Evolutionary conservation across 2,888 invertebrate genomes (phyloP), one percentile per base, ranked within the genome.

Genomic region (Nomada hirtipes): DNA sequence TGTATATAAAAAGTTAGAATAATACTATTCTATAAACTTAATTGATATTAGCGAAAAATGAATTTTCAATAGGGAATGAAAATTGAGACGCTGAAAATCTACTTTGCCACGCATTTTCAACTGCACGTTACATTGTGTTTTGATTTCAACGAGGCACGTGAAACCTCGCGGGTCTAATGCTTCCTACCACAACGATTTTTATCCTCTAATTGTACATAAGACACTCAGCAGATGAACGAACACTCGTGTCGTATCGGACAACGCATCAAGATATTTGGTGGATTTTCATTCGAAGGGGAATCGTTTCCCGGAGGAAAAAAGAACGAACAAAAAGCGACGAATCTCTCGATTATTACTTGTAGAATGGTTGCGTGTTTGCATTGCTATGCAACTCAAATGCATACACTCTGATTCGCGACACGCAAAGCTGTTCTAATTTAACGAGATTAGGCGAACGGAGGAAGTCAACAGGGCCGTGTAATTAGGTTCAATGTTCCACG

Each of bases 391-490:
- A 61, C 76, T 80, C 69, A 72, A 72, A 80, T 69, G 80, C 73
- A 67, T 69, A 70, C 57, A 76, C 23, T 61, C 26, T 57, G 20
- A 57, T 63, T 72, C 57, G 70, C 85, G 81, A 85, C 84, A 85
- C 81, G 75, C 70, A 85, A 84, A 82, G 85, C 85, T 69, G 71
- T 26, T 47, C 73, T 77, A 84, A 67, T 71, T 76, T 53, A 69
- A 73, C 73, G 67, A 76, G 55, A 63, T 82, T 76, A 82, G 70
- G 71, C 76, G 63, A 76, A 61, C 44, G 64, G 15, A 72, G 52
- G 36, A 70, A 71, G 73, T 73, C 18, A 72, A 74, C 64, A 63
- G 78, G 44, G 44, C 67, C 53, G 53, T 72, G 50, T 53, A 44
- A 68, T 26, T 72, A 61, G 52, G 29, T 63, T 59, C 63, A 9